Evolutionary conservation across 2,797 vertebrate genomes (phyloP), one percentile per base, ranked within the genome.

Genomic region (Clarias laeviceps): DNA sequence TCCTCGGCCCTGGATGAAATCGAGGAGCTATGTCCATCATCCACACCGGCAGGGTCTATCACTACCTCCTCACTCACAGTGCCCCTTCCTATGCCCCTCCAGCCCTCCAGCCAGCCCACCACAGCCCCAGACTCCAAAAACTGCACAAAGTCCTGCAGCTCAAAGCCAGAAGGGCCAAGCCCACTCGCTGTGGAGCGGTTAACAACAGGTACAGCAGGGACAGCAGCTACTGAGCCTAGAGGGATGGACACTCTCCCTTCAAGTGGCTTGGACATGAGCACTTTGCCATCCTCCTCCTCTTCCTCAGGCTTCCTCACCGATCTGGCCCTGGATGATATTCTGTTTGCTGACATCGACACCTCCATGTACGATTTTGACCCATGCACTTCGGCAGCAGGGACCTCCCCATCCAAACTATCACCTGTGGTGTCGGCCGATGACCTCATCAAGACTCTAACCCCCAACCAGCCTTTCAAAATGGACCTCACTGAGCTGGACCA

Each of bases 281-380:
- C 97, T 88, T 91, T 92, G 62, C 91, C 95, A 73, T 83, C 93
- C 90, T 96, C 92, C 1, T 91, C 93, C 76, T 93, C 97, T 0
- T 97, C 97, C 90, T 97, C 98, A 4, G 97, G 97, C 86, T 99
- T 99, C 88, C 97, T 99, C 90, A 98, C 98, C 65, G 98, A 99
- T 95, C 94, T 99, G 93, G 98, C 98, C 87, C 94, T 99, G 93
- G 98, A 99, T 72, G 98, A 99, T 82, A 98, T 99, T 93, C 95
- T 99, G 80, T 99, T 99, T 4, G 98, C 98, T 15, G 98, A 99
- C 92, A 99, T 99, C 50, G 98, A 99, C 91, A 99, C 98, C 74
- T 99, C 98, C 90, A 99, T 99, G 98, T 99, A 99, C 80, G 98
- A 99, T 94, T 99, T 98, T 91, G 98, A 99, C 92, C 97, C 97